These are phyloP conservation scores for Pollenia amentaria DNA, from an alignment of 2,888 invertebrate species.

Conservation along the genomic window DNA sequence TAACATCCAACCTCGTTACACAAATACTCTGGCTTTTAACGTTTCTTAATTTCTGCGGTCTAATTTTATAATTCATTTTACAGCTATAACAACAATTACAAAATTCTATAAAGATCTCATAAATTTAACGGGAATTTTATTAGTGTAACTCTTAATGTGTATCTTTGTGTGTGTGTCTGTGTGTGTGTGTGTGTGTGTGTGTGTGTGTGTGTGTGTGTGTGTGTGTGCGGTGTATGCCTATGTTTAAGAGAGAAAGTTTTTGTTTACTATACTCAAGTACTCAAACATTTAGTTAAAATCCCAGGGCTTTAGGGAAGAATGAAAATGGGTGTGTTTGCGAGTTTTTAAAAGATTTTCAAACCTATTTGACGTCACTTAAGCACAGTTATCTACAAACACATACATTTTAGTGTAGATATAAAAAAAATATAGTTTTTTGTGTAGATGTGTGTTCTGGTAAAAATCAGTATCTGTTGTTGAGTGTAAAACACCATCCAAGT, in stretches of 20 bases:
- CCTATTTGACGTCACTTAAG: constrained; percentile 63
- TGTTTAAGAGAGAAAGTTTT: constrained; percentile 8
- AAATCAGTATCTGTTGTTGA: constrained; percentile 46
- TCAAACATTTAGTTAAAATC: constrained; percentile 32
- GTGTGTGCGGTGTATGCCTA: neutral
- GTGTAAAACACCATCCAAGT: constrained; percentile 31
- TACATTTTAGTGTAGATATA: neutral
- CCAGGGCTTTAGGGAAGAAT: neutral
- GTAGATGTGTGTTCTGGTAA: neutral
- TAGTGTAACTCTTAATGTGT: constrained; percentile 19
- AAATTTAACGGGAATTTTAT: constrained; percentile 62
- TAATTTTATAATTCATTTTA: constrained; percentile 19
- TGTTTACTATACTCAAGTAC: constrained; percentile 9
- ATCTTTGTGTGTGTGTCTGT: neutral
- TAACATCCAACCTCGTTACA: no score
- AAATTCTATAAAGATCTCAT: constrained; percentile 52
- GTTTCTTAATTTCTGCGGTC: neutral
- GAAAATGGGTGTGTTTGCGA: neutral
- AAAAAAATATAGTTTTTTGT: neutral
- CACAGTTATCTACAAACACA: neutral
- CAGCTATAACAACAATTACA: constrained; percentile 15
- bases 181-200: neutral
- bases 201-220: neutral
- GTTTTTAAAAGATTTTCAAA: constrained; percentile 41
- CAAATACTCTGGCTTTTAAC: neutral